Evolutionary conservation across 1,140 invertebrate genomes (phyloP).

Genomic region (Gryllus bimaculatus): DNA sequence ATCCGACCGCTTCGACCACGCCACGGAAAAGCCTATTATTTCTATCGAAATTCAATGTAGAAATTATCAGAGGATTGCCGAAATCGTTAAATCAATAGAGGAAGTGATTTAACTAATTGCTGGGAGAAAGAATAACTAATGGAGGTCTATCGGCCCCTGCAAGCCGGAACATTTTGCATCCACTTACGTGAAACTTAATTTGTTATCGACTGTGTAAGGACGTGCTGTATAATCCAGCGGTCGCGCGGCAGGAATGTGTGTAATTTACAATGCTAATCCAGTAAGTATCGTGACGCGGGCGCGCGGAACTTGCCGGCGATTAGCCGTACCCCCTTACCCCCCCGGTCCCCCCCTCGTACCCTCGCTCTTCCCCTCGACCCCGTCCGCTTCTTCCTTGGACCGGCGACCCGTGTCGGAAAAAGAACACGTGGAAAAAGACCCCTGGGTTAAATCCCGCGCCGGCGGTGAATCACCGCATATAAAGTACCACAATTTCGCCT

Average conservation of each 20-base stretch:
- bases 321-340: background rate
- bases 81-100: background rate
- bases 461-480: background rate
- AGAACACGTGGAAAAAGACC: background rate
- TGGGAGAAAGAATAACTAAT: background rate
- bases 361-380: too few species aligned
- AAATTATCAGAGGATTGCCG: background rate
- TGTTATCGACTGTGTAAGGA: background rate
- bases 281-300: too few species aligned
- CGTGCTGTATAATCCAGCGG: too few species aligned
- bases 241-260: too few species aligned
- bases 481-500: background rate
- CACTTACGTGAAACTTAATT: background rate
- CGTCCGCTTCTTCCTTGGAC: too few species aligned
- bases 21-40: background rate
- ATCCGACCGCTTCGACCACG: background rate
- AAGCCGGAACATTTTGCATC: background rate
- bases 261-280: too few species aligned
- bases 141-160: background rate
- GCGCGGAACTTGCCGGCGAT: background rate
- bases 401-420: too few species aligned
- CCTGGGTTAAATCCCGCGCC: background rate
- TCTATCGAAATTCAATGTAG: background rate
- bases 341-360: too few species aligned
- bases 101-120: background rate